Conservation (phyloP, 30 jellyfish, hydroid and myxozoan species). For the Rhopilema esculentum region DNA sequence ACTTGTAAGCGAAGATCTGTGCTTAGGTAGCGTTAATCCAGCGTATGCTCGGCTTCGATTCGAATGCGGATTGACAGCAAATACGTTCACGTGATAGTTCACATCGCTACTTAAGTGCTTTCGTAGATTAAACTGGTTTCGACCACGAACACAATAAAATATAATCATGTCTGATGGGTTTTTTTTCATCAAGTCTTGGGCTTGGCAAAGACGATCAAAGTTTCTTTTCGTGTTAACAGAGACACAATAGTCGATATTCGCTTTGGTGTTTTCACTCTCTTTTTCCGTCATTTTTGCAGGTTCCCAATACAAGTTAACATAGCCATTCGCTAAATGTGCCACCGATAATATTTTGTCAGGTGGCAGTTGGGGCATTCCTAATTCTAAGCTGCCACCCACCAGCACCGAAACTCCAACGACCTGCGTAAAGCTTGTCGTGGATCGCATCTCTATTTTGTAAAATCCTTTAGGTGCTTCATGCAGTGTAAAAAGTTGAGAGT, state of each 20-base stretch:
- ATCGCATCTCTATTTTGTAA: slow-evolving; percentile 48
- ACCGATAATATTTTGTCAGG: slow-evolving; percentile 46
- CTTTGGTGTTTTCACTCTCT: slow-evolving; percentile 8
- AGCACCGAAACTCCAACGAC: slow-evolving; percentile 36
- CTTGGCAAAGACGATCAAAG: slow-evolving; percentile 43
- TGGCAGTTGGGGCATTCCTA: slow-evolving; percentile 53
- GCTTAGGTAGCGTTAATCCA: slow-evolving; percentile 40
- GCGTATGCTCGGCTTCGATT: slow-evolving; percentile 59
- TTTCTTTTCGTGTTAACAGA: slow-evolving; percentile 11
- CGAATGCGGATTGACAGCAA: slow-evolving; percentile 61
- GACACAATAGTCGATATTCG: slow-evolving; percentile 31
- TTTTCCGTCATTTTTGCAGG: slow-evolving; percentile 26
- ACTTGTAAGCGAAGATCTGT: background rate
- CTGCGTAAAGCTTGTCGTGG: slow-evolving; percentile 5
- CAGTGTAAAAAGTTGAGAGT: slow-evolving; percentile 34
- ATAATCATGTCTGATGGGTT: slow-evolving; percentile 23
- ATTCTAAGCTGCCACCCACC: slow-evolving; percentile 28
- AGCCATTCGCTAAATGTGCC: slow-evolving; percentile 25
- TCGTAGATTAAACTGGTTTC: slow-evolving; percentile 18
- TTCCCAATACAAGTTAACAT: slow-evolving; percentile 48
- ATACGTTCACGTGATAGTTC: slow-evolving; percentile 34
- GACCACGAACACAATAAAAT: slow-evolving; percentile 51
- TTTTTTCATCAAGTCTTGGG: slow-evolving; percentile 11
- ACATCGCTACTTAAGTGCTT: slow-evolving; percentile 9
- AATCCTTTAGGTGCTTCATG: slow-evolving; percentile 62